phyloP scores from a whole-genome alignment of 2,888 invertebrate species.

The Gerosis bhagava region DNA sequence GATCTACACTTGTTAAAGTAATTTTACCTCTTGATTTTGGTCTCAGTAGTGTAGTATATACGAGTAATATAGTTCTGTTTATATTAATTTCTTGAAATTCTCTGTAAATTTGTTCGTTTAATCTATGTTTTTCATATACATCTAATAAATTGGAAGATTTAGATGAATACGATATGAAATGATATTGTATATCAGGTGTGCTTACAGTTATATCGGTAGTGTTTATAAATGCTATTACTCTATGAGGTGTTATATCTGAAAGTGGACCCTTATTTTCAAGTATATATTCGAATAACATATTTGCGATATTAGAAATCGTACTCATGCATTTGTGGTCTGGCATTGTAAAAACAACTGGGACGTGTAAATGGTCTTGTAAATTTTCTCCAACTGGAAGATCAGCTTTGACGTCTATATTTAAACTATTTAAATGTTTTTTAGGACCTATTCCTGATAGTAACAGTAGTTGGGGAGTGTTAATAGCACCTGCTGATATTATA shows the following conservation, averaged over 20 bases:
- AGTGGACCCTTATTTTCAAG: slow-evolving; percentile 71
- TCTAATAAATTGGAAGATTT: slow-evolving; percentile 46
- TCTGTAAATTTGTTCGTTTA: slow-evolving; percentile 44
- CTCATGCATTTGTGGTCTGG: slow-evolving; percentile 43
- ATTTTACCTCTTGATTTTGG: slow-evolving; percentile 87
- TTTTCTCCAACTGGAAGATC: slow-evolving; percentile 53
- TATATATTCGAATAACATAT: slow-evolving; percentile 66
- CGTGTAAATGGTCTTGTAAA: slow-evolving; percentile 52
- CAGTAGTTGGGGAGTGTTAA: slow-evolving; percentile 53
- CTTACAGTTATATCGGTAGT: slow-evolving; percentile 49
- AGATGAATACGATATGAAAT: slow-evolving; percentile 52
- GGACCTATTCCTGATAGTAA: slow-evolving; percentile 62
- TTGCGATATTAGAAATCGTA: slow-evolving; percentile 45
- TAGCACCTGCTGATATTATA: slow-evolving; percentile 53
- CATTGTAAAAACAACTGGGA: slow-evolving; percentile 50
- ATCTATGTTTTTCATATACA: slow-evolving; percentile 43
- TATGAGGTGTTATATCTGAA: slow-evolving; percentile 60
- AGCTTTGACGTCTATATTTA: slow-evolving; percentile 41
- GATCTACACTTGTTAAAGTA: slow-evolving; percentile 80
- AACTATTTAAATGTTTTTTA: slow-evolving; percentile 44
- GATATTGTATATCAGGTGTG: slow-evolving; percentile 55
- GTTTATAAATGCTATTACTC: slow-evolving; percentile 53
- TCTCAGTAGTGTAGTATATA: slow-evolving; percentile 82
- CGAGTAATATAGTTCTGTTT: slow-evolving; percentile 55
- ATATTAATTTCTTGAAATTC: slow-evolving; percentile 48